Base-by-base conservation (phyloP, 1,140 invertebrate species). In the Stratiolaelaps scimitus region DNA sequence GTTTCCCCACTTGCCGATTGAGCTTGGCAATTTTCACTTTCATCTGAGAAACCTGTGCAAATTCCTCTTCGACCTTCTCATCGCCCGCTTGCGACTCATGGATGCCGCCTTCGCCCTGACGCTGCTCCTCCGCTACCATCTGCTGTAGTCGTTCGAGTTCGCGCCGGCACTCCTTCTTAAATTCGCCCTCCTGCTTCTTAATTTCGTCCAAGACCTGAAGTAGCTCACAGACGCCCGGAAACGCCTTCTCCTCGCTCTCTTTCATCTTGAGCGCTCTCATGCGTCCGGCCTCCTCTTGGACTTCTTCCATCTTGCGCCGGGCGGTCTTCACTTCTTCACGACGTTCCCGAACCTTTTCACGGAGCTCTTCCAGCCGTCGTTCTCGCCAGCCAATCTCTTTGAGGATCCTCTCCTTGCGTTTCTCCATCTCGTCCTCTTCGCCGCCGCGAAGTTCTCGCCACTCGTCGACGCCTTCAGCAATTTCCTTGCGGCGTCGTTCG, bases 1-100 rank as follows among this genome's bases (percentile, higher is more conserved):
- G 80, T 1, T 81, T 78, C 1, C 88, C 82, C 47, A 94, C 85
- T 67, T 87, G 83, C 67, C 89, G 79, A 75, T 90, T 93, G 69
- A 86, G 83, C 68, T 87, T 85, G 0, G 87, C 90, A 34, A 60
- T 60, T 60, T 60, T 60, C 53, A 60, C 53, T 60, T 67, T 70
- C 28, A 53, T 53, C 15, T 66, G 47, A 30, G 68, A 67, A 45
- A 67, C 43, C 47, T 70, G 26, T 68, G 73, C 72, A 71, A 75
- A 72, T 68, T 76, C 72, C 64, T 69, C 20, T 13, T 68, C 68
- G 23, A 70, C 60, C 64, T 72, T 66, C 23, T 71, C 69, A 23
- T 69, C 68, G 28, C 69, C 69, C 66, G 70, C 70, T 64, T 72
- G 71, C 43, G 66, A 69, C 34, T 71, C 69, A 19, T 69, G 66